Conservation (phyloP, 2,113 vertebrate genomes). For the Cariama cristata region DNA sequence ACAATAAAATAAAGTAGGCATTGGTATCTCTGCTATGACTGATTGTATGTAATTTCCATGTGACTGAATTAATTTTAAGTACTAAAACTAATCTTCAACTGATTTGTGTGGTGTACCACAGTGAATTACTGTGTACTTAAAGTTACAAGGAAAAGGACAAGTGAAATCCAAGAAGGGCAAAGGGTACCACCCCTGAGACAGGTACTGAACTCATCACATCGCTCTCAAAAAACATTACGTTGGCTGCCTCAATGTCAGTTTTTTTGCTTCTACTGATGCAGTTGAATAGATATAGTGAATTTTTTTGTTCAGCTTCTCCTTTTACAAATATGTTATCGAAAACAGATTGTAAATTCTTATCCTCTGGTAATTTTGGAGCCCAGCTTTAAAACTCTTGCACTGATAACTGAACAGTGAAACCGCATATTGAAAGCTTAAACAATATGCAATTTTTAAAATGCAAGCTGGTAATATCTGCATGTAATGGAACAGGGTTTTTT, state of each 20-base stretch:
- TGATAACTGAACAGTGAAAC: neutral
- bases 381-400: neutral
- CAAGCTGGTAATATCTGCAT: neutral
- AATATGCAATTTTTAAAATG: neutral
- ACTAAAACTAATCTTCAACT: neutral
- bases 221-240: neutral
- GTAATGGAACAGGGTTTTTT: neutral
- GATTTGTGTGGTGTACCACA: neutral
- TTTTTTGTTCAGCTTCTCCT: neutral
- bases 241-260: neutral
- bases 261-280: neutral
- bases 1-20: neutral
- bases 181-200: neutral
- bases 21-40: neutral
- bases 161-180: neutral
- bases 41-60: neutral
- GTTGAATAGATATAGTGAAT: accelerated
- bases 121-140: neutral
- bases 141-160: neutral
- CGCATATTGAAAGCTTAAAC: neutral
- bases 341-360: neutral
- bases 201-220: neutral
- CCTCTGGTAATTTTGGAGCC: neutral
- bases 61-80: neutral
- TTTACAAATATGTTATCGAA: neutral